A percentile compares a stretch with the other conserved stretches of the same genome.
phyloP scores from a whole-genome alignment of 1,140 invertebrate species.

The Diuraphis noxia region DNA sequence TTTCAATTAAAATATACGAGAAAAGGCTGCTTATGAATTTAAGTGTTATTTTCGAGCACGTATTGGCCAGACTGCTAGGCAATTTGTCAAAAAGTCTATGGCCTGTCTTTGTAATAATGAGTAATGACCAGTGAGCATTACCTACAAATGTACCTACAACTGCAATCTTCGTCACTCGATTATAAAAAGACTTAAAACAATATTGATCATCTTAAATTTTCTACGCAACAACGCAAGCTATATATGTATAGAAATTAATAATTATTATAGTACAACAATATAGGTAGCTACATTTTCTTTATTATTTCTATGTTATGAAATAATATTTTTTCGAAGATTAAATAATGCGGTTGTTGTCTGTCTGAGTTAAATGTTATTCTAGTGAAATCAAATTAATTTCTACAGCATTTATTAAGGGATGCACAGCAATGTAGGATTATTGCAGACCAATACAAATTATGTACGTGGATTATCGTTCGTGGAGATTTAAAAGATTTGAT shows the following conservation, averaged over 20 bases:
- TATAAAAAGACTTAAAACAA: not conserved
- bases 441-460: not conserved
- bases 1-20: not conserved
- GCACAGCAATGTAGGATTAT: not conserved
- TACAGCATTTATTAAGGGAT: not conserved
- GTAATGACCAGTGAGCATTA: not conserved
- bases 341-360: not conserved
- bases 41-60: not conserved
- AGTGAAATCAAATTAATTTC: not conserved
- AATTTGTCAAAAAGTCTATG: not conserved
- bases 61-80: not conserved
- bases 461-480: too few species aligned
- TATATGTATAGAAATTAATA: not conserved
- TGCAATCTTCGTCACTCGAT: not conserved
- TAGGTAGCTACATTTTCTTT: not conserved
- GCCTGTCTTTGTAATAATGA: not conserved
- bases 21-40: not conserved
- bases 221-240: not conserved
- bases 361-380: not conserved
- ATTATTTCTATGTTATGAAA: not conserved
- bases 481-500: not conserved
- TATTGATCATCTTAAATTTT: not conserved
- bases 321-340: not conserved
- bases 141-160: not conserved
- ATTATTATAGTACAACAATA: not conserved